Evolutionary conservation across 1,140 invertebrate species (phyloP).

Genomic region (Latrodectus geometricus): DNA sequence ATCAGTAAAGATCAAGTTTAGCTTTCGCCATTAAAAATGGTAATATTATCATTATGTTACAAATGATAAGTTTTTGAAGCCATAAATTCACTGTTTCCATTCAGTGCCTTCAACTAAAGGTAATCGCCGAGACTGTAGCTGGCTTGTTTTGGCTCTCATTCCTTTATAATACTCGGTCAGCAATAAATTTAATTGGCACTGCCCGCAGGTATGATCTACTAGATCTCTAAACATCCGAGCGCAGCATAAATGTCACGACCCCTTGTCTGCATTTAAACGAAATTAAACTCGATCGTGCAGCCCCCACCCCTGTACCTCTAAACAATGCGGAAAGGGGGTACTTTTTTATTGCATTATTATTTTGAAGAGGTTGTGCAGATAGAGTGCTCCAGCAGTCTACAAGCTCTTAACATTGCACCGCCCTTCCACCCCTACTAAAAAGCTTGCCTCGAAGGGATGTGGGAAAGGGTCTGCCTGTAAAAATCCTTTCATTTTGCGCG

Average conservation of each 20-base stretch:
- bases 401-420: not conserved
- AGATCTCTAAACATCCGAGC: not conserved
- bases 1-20: no score
- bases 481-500: constrained; percentile 29
- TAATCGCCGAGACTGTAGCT: no score
- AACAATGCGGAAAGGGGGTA: not conserved
- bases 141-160: no score
- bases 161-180: not conserved
- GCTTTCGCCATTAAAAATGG: no score
- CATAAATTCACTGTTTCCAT: no score
- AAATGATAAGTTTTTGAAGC: no score
- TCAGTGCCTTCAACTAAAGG: no score
- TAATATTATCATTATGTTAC: no score
- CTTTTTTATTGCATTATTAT: not conserved
- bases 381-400: constrained; percentile 10
- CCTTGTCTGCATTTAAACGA: constrained; percentile 19
- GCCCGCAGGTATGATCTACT: not conserved
- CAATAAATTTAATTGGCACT: not conserved
- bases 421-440: constrained; percentile 21
- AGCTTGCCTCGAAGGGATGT: not conserved
- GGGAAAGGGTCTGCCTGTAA: not conserved
- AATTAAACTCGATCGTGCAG: constrained; percentile 41
- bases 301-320: not conserved
- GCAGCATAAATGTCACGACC: not conserved
- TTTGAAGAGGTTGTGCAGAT: not conserved